These are phyloP conservation scores for Atlantisia rogersi DNA, from an alignment of 2,113 vertebrate species.

Conservation along the genomic window DNA sequence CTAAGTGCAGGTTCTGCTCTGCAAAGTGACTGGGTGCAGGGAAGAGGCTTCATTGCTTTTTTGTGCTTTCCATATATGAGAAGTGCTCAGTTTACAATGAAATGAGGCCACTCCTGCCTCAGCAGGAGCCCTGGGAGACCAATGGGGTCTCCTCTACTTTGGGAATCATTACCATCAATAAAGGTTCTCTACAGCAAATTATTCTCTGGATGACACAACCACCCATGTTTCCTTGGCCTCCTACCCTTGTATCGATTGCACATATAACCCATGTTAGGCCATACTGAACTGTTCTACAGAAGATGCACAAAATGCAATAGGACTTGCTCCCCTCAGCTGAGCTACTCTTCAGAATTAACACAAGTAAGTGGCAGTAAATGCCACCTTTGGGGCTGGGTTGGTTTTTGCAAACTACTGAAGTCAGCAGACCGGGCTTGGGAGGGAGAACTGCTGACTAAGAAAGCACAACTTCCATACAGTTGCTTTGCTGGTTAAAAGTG, in stretches of 20 bases:
- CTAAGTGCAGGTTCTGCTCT: background rate
- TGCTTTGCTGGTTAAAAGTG: background rate
- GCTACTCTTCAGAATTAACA: background rate
- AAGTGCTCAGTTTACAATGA: background rate
- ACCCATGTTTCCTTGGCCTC: background rate
- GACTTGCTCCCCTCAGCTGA: background rate
- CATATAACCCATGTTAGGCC: background rate
- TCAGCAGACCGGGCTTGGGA: background rate
- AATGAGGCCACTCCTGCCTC: background rate
- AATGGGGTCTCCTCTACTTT: background rate
- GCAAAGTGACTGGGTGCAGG: background rate
- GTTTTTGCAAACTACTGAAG: background rate
- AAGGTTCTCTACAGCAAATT: background rate
- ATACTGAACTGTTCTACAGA: background rate
- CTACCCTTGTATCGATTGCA: background rate
- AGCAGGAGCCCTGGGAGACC: background rate
- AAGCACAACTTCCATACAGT: background rate
- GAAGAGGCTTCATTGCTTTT: background rate
- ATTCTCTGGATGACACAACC: background rate
- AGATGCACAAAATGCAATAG: background rate
- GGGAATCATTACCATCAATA: background rate
- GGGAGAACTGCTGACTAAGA: background rate
- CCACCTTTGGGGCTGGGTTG: background rate
- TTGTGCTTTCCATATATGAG: background rate
- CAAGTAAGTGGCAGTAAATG: background rate